Evolutionary conservation across 2,113 vertebrate genomes (phyloP), one percentile per base, ranked within the genome.

Genomic region (Psophia crepitans): DNA sequence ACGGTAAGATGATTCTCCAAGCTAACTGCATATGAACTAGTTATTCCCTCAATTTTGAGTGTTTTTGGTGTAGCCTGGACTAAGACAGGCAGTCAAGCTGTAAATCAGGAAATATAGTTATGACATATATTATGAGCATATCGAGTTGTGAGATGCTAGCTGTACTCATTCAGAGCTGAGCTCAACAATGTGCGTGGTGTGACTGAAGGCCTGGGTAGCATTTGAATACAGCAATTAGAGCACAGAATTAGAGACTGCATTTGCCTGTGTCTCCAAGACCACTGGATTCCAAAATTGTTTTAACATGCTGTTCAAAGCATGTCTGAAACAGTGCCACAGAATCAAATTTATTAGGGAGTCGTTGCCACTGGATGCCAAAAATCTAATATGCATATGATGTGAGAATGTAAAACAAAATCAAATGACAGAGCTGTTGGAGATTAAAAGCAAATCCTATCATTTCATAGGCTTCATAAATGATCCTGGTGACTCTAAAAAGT

Each of bases 101-200:
- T 41, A 84, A 76, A 89, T 66, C 26, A 63, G 69, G 66, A 74
- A 61, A 60, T 68, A 12, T 1, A 75, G 16, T 56, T 64, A 33
- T 8, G 46, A 84, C 5, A 2, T 20, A 49, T 18, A 46, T 44
- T 46, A 69, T 19, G 32, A 89, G 22, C 16, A 33, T 21, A 64
- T 23, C 0, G 7, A 30, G 4, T 74, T 49, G 30, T 60, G 69
- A 76, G 14, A 49, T 56, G 87, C n/a, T 53, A 41, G 11, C 30
- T 53, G 43, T 35, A 53, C 53, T 65, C 18, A 27, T 39, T 63
- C 35, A 64, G 66, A 56, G 24, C 30, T 66, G 80, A 86, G 51
- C 35, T 81, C 54, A 51, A 13, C 60, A 22, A 12, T 12, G 7
- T 1, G 1, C 1, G 1, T 35, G 15, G 30, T 63, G 43, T 3